phyloP scores from a whole-genome alignment of 2,797 vertebrate species.

The Acomys russatus region DNA sequence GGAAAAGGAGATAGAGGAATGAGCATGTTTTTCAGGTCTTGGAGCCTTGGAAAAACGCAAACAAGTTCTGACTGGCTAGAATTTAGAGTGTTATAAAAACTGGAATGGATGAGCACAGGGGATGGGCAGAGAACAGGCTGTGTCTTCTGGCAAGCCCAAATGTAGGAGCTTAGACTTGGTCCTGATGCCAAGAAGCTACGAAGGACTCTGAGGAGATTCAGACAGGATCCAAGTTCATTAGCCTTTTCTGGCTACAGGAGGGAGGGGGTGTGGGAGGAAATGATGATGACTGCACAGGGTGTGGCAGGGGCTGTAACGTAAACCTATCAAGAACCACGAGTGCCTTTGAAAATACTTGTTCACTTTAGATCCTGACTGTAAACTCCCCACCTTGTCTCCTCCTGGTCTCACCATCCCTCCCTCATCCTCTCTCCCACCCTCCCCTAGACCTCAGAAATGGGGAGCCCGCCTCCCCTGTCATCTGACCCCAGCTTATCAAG shows the following conservation, averaged over 20 bases:
- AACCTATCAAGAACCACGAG: not conserved
- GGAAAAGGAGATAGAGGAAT: not conserved
- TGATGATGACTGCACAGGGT: not conserved
- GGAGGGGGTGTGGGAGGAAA: not conserved
- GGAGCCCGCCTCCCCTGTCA: too few species aligned
- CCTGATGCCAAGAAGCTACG: not conserved
- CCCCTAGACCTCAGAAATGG: too few species aligned
- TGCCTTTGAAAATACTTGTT: not conserved
- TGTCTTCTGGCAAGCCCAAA: not conserved
- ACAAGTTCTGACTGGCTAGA: not conserved
- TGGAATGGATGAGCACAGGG: not conserved
- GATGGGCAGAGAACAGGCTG: not conserved
- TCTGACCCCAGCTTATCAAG: too few species aligned
- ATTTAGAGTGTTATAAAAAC: not conserved
- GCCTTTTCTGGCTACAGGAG: not conserved
- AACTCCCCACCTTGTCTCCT: too few species aligned
- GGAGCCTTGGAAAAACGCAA: not conserved
- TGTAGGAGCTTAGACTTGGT: constrained; percentile 2
- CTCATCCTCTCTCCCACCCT: too few species aligned
- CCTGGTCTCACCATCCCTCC: too few species aligned
- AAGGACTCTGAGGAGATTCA: not conserved
- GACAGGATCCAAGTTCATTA: not conserved
- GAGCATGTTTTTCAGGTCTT: not conserved
- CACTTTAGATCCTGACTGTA: too few species aligned
- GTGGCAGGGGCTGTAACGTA: not conserved